Evolutionary conservation across 2,113 vertebrate genomes (phyloP).

Genomic region (Delphinus delphis): DNA sequence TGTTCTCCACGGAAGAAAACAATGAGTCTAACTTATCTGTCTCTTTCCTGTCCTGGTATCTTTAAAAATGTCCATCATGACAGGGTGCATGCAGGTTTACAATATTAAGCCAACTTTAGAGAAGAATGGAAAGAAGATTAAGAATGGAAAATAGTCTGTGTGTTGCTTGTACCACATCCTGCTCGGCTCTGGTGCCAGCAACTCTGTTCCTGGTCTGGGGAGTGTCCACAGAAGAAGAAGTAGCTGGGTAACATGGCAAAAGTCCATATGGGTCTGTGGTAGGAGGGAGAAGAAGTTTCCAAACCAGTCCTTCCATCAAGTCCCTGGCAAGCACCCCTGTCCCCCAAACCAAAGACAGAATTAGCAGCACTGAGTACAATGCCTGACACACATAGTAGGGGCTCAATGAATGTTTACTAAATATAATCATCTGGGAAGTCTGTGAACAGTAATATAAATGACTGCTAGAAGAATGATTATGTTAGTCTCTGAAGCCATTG

Average conservation of each 20-base stretch:
- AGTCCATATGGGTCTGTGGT: background rate
- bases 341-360: background rate
- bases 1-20: conserved; percentile 45
- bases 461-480: background rate
- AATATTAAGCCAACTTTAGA: background rate
- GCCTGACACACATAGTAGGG: background rate
- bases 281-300: background rate
- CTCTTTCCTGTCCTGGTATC: conserved; percentile 34
- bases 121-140: background rate
- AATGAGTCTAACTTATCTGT: conserved; percentile 1
- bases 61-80: conserved; percentile 30
- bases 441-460: background rate
- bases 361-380: background rate
- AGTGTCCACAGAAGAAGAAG: background rate
- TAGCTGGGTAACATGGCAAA: background rate
- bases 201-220: background rate
- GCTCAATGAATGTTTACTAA: background rate
- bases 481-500: background rate
- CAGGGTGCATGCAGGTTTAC: background rate
- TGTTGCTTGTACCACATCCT: background rate
- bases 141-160: background rate
- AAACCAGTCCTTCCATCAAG: background rate
- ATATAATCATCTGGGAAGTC: background rate
- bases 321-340: background rate
- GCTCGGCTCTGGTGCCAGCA: background rate